phyloP scores from a whole-genome alignment of 2,888 invertebrate genomes.

The Fragum fragum region DNA sequence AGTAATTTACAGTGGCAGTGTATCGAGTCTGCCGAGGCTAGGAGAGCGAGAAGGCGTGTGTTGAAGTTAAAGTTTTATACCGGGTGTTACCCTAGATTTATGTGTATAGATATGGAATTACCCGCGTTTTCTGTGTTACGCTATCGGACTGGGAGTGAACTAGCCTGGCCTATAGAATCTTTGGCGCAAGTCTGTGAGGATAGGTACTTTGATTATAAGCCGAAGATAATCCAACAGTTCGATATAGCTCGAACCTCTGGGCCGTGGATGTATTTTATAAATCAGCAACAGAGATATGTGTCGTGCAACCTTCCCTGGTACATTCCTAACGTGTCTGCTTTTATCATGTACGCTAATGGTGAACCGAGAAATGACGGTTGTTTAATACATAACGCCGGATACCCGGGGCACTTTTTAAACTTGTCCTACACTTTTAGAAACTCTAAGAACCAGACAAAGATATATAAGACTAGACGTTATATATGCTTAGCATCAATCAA shows the following conservation, averaged over 20 bases:
- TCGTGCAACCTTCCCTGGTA: conserved; percentile 66
- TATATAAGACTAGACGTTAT: conserved; percentile 39
- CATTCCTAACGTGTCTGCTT: conserved; percentile 58
- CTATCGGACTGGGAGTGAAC: conserved; percentile 55
- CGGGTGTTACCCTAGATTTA: conserved; percentile 64
- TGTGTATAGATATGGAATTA: conserved; percentile 62
- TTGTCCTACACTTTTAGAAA: conserved; percentile 54
- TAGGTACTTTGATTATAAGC: conserved; percentile 59
- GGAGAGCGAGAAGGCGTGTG: conserved; percentile 33
- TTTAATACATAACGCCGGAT: conserved; percentile 38
- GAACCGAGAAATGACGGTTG: conserved; percentile 55
- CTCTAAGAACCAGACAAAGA: conserved; percentile 30
- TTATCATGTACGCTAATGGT: conserved; percentile 53
- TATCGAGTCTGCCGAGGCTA: conserved; percentile 43
- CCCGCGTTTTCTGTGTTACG: conserved; percentile 59
- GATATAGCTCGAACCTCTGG: conserved; percentile 50
- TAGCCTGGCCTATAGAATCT: conserved; percentile 61
- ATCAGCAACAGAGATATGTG: conserved; percentile 52
- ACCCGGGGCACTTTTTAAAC: conserved; percentile 50
- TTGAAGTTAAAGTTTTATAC: conserved; percentile 60
- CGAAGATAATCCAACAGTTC: conserved; percentile 23
- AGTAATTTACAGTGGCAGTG: conserved; percentile 56
- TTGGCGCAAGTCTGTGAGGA: conserved; percentile 62
- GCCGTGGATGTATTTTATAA: conserved; percentile 62
- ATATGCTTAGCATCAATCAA: conserved; percentile 65